A percentile compares a stretch with the other conserved stretches of the same genome.
Evolutionary conservation across 2,113 vertebrate species (phyloP).

Genomic region (Arizona elegans): DNA sequence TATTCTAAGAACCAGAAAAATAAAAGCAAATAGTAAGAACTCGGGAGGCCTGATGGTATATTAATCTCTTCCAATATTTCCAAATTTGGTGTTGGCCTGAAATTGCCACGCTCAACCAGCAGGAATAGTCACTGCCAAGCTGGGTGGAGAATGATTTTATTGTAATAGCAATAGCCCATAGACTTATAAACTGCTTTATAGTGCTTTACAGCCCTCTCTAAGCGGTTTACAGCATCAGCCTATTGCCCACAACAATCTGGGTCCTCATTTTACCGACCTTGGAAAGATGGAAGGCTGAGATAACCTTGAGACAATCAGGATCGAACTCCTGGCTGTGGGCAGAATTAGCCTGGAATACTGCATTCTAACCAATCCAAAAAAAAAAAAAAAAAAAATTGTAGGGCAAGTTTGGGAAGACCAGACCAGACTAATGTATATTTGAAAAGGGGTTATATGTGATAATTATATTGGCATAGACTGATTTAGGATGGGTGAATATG

Average conservation of each 20-base stretch:
- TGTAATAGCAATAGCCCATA: not conserved
- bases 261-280: too few relatives aligned
- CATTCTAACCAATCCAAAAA: not conserved
- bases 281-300: too few relatives aligned
- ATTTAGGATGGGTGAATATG: conserved; percentile 43
- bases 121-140: not conserved
- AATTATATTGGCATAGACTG: conserved; percentile 27
- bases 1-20: not conserved
- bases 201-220: too few relatives aligned
- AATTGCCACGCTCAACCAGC: not conserved
- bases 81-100: not conserved
- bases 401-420: not conserved
- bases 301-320: too few relatives aligned
- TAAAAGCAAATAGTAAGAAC: not conserved
- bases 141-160: not conserved
- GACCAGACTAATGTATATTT: not conserved
- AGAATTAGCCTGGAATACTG: not conserved
- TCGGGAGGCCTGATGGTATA: not conserved
- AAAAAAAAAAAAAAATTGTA: not conserved
- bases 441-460: conserved; percentile 19
- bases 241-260: too few relatives aligned
- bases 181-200: too few relatives aligned
- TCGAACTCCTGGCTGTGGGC: too few relatives aligned
- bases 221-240: too few relatives aligned
- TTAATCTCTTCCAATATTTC: not conserved